Evolutionary conservation across 2,888 invertebrate genomes (phyloP).

Genomic region (Acanthoscelides obtectus): DNA sequence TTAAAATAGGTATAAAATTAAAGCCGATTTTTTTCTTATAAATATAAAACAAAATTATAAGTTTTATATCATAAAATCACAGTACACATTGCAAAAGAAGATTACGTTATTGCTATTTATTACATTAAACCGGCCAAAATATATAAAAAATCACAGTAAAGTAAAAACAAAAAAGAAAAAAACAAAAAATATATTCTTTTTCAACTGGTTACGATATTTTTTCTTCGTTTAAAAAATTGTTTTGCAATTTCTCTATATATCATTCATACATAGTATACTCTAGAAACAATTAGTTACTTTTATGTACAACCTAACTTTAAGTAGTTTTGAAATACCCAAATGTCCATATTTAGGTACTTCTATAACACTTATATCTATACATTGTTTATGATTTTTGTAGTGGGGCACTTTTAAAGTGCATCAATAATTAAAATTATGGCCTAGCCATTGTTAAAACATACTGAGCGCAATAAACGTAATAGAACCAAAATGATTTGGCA

Average conservation of each 20-base stretch:
- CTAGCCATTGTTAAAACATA: slow-evolving; percentile 40
- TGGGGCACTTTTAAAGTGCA: slow-evolving; percentile 45
- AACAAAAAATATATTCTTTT: slow-evolving; percentile 25
- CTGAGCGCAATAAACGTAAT: slow-evolving; percentile 36
- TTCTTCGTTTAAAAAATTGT: slow-evolving; percentile 23
- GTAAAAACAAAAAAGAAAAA: slow-evolving; percentile 26
- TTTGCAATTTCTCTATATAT: slow-evolving; percentile 31
- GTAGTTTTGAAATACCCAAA: slow-evolving; percentile 22
- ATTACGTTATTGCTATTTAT: slow-evolving; percentile 37
- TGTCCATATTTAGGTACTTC: slow-evolving; percentile 13
- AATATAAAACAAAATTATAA: slow-evolving; percentile 26
- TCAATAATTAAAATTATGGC: slow-evolving; percentile 38
- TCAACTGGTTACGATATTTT: slow-evolving; percentile 18
- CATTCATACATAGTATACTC: slow-evolving; percentile 31
- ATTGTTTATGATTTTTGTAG: slow-evolving; percentile 40
- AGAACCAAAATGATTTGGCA: slow-evolving; percentile 31
- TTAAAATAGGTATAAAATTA: slow-evolving; percentile 23
- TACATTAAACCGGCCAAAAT: slow-evolving; percentile 38
- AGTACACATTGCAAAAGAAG: slow-evolving; percentile 35
- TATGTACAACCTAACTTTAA: slow-evolving; percentile 34
- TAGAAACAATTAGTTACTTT: slow-evolving; percentile 32
- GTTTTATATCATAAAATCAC: slow-evolving; percentile 30
- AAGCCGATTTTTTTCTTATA: slow-evolving; percentile 23
- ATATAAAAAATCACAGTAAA: slow-evolving; percentile 29
- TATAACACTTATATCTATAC: slow-evolving; percentile 41